Conservation (phyloP, 1,140 invertebrate genomes). For the Maniola jurtina region DNA sequence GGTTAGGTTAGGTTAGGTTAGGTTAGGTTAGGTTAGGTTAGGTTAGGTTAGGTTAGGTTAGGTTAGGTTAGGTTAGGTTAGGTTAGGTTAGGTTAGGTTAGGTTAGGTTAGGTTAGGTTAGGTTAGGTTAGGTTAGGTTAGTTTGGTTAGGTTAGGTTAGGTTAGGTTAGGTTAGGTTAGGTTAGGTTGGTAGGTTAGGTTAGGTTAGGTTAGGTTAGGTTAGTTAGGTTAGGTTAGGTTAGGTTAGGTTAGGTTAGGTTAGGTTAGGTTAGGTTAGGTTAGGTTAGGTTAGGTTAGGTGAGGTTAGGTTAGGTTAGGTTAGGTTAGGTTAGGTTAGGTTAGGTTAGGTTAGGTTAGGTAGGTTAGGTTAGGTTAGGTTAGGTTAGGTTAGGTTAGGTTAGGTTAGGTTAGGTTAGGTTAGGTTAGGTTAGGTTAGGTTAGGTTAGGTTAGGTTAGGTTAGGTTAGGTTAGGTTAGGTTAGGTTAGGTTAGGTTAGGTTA, state of each 20-base stretch:
- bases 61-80: constrained; percentile 13
- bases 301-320: constrained; percentile 11
- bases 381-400: constrained; percentile 24
- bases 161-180: constrained; percentile 8
- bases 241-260: constrained; percentile 10
- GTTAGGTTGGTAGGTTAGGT: constrained; percentile 2
- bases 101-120: constrained; percentile 6
- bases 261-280: constrained; percentile 13
- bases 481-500: constrained; percentile 33
- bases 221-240: constrained; percentile 9
- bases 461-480: constrained; percentile 21
- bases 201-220: constrained; percentile 6
- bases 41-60: constrained; percentile 6
- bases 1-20: constrained; percentile 11
- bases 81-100: constrained; percentile 4
- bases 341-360: constrained; percentile 8
- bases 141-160: background rate
- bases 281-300: constrained; percentile 5
- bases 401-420: constrained; percentile 17
- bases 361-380: constrained; percentile 11
- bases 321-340: constrained; percentile 2
- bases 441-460: constrained; percentile 29
- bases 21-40: constrained; percentile 12
- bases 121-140: constrained; percentile 5
- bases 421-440: constrained; percentile 35